Percentiles rank a stretch among this genome's conserved stretches.
Evolutionary conservation across 2,888 invertebrate species (phyloP).

Genomic region (Mayetiola destructor): DNA sequence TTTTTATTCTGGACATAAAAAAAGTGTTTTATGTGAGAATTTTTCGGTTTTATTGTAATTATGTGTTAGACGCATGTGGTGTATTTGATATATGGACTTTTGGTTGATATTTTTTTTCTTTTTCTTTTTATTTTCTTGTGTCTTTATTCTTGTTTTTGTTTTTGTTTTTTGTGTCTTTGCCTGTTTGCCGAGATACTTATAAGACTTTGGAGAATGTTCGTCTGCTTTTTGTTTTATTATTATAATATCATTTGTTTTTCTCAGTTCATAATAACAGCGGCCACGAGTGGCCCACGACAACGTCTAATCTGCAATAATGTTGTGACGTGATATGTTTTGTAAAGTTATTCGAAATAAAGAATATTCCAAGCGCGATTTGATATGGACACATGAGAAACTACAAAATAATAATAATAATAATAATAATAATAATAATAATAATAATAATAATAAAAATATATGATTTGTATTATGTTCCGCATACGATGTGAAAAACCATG

Average conservation of each 20-base stretch:
- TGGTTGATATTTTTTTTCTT: background rate
- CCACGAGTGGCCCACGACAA: background rate
- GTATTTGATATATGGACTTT: slow-evolving; percentile 9
- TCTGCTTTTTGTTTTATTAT: background rate
- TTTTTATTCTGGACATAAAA: slow-evolving; percentile 12
- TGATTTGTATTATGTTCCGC: background rate
- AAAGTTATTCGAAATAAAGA: background rate
- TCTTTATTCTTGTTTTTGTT: too few relatives aligned
- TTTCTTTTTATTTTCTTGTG: background rate
- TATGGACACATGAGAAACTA: too few relatives aligned
- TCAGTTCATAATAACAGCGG: background rate
- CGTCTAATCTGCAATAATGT: slow-evolving; percentile 10
- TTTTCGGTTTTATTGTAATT: slow-evolving; percentile 13
- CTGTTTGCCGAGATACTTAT: background rate
- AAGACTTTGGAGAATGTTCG: slow-evolving; percentile 1
- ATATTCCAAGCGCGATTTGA: too few relatives aligned
- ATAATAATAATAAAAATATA: too few relatives aligned
- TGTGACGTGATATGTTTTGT: slow-evolving; percentile 10
- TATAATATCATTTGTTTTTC: background rate
- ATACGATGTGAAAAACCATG: background rate
- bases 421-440: too few relatives aligned
- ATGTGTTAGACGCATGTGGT: slow-evolving; percentile 13
- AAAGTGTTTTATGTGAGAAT: slow-evolving; percentile 14
- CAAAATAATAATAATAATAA: too few relatives aligned
- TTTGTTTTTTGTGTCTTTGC: background rate